Evolutionary conservation across 2,888 invertebrate species (phyloP).

Genomic region (Epirrhoe tristata): DNA sequence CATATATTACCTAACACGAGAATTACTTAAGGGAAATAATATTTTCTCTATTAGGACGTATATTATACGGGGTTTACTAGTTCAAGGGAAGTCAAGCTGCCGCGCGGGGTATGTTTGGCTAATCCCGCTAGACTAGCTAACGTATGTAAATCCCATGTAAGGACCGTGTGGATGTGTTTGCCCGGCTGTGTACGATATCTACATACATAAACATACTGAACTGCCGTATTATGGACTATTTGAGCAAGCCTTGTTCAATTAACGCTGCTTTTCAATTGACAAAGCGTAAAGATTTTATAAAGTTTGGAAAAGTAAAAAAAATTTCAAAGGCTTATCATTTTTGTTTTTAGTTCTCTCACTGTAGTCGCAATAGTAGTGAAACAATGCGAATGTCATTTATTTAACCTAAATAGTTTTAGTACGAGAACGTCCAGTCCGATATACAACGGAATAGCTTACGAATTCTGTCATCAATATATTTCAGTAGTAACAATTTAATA

Average conservation of each 20-base stretch:
- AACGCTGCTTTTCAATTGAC: not conserved
- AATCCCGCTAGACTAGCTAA: constrained; percentile 27
- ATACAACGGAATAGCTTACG: constrained; percentile 12
- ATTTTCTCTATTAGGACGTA: constrained; percentile 54
- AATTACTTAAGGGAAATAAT: constrained; percentile 65
- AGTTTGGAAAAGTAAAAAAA: too few species aligned
- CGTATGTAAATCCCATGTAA: constrained; percentile 25
- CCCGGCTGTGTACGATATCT: constrained; percentile 11
- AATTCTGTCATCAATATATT: constrained; percentile 39
- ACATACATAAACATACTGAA: constrained; percentile 3
- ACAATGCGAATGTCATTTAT: not conserved
- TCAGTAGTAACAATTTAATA: constrained; percentile 67
- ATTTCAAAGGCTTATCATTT: not conserved
- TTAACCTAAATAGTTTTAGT: not conserved
- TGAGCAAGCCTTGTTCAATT: not conserved
- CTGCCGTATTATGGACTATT: not conserved
- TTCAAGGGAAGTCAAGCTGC: constrained; percentile 23
- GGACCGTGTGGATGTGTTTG: constrained; percentile 14
- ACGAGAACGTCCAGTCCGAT: not conserved
- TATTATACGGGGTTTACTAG: constrained; percentile 46
- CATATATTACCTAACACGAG: constrained; percentile 65
- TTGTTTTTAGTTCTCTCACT: not conserved
- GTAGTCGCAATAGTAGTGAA: not conserved
- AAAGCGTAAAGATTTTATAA: not conserved
- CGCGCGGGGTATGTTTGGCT: constrained; percentile 23